phyloP scores from a whole-genome alignment of 2,888 invertebrate species.

The Melanostoma mellinum region DNA sequence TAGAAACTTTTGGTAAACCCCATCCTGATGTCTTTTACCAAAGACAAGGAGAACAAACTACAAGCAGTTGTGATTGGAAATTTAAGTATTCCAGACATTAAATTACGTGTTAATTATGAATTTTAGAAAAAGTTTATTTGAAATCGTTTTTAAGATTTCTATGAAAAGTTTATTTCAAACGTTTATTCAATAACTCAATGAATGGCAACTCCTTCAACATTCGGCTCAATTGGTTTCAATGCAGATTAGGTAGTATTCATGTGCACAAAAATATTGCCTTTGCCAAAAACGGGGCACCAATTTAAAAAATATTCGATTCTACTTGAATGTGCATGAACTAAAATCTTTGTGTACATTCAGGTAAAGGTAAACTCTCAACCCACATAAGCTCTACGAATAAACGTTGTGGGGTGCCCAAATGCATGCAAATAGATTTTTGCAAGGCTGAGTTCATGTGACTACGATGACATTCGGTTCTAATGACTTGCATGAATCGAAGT shows the following conservation, averaged over 20 bases:
- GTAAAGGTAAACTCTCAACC: too few species aligned
- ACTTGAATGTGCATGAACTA: slow-evolving; percentile 33
- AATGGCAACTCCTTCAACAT: slow-evolving; percentile 10
- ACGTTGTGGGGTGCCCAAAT: slow-evolving; percentile 37
- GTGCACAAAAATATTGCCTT: slow-evolving; percentile 51
- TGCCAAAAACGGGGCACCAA: slow-evolving; percentile 62
- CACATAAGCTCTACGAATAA: slow-evolving; percentile 14
- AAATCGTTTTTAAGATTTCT: too few species aligned
- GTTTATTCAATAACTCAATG: neutral
- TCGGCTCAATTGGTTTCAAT: slow-evolving; percentile 55
- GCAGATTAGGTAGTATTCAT: slow-evolving; percentile 57
- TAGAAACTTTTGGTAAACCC: neutral
- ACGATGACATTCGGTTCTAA: slow-evolving; percentile 38
- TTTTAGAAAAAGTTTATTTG: too few species aligned
- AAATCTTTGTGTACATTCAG: slow-evolving; percentile 6
- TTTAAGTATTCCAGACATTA: too few species aligned
- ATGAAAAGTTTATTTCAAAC: neutral
- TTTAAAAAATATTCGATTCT: slow-evolving; percentile 66
- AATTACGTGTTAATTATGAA: too few species aligned
- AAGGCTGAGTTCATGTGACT: slow-evolving; percentile 26
- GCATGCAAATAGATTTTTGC: slow-evolving; percentile 50
- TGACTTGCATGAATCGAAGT: slow-evolving; percentile 35
- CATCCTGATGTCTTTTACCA: too few species aligned
- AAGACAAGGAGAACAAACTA: too few species aligned
- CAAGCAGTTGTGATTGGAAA: too few species aligned